These are phyloP conservation scores for Xiphorhynchus erythropygius DNA, from an alignment of 2,797 vertebrate species.

Conservation along the genomic window DNA sequence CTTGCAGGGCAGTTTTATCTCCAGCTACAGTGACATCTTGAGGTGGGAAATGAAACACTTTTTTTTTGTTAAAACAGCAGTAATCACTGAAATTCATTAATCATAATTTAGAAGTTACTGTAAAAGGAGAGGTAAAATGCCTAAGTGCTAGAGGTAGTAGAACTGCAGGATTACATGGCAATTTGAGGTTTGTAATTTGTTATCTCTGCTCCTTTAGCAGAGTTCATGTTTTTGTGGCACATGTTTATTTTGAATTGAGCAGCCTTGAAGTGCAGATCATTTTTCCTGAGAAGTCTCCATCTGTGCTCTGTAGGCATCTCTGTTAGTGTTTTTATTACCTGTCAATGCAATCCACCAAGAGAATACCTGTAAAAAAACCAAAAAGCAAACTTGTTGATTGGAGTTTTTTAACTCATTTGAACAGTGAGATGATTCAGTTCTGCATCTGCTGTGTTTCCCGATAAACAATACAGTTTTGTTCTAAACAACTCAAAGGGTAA, in stretches of 20 bases:
- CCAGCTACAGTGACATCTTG: conserved; percentile 38
- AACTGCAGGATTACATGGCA: neutral
- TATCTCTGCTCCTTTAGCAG: neutral
- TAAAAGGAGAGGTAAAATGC: neutral
- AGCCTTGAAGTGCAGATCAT: neutral
- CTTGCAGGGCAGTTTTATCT: neutral
- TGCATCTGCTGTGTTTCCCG: neutral
- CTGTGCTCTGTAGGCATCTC: neutral
- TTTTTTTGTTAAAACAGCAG: neutral
- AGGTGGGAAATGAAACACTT: conserved; percentile 2
- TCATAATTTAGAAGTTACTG: neutral
- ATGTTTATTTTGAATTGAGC: neutral
- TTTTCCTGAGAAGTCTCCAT: neutral
- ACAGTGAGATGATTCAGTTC: neutral
- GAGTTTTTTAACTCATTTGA: neutral
- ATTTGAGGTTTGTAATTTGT: neutral
- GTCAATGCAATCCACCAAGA: neutral
- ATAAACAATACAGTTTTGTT: neutral
- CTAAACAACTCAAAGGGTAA: neutral
- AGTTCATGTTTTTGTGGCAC: neutral
- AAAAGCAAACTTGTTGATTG: neutral
- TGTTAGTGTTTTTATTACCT: neutral
- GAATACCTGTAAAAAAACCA: neutral
- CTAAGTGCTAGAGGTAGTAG: neutral
- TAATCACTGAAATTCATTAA: neutral